Evolutionary conservation across 2,113 vertebrate genomes (phyloP).

Genomic region (Zeus faber): DNA sequence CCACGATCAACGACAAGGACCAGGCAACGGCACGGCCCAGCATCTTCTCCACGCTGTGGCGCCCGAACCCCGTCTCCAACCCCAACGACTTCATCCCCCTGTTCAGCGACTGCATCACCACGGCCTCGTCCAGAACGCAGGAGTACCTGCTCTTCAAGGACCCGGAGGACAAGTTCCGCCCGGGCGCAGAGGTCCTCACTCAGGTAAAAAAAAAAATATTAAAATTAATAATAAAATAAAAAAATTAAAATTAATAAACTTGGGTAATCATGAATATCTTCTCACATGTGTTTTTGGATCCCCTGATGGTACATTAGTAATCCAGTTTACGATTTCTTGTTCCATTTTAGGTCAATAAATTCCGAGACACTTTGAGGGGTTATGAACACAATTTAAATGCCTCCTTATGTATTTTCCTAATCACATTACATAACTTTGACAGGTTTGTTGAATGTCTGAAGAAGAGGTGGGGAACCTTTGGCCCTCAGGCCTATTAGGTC

Average conservation of each 20-base stretch:
- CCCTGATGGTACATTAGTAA: too few species aligned
- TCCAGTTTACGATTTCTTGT: too few species aligned
- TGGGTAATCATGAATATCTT: too few species aligned
- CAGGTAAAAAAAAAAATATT: slow-evolving; percentile 40
- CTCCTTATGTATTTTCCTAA: too few species aligned
- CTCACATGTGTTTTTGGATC: background rate
- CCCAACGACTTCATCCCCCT: slow-evolving; percentile 47
- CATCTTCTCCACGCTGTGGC: slow-evolving; percentile 53
- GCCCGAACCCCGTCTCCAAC: slow-evolving; percentile 10
- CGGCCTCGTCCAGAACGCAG: slow-evolving; percentile 59
- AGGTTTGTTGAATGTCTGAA: too few species aligned
- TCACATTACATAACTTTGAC: too few species aligned
- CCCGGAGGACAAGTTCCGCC: slow-evolving; percentile 63
- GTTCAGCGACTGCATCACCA: slow-evolving; percentile 60
- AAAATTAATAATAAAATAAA: background rate
- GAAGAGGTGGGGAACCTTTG: too few species aligned
- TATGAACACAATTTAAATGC: too few species aligned
- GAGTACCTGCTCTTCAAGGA: slow-evolving; percentile 75
- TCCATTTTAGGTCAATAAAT: too few species aligned
- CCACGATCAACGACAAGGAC: background rate
- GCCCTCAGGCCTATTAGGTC: too few species aligned
- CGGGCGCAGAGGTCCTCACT: slow-evolving; percentile 46
- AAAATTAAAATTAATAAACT: too few species aligned
- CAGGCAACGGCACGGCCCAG: slow-evolving; percentile 2
- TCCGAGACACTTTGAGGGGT: too few species aligned